phyloP scores from a whole-genome alignment of 2,113 vertebrate species.

The Steatornis caripensis region DNA sequence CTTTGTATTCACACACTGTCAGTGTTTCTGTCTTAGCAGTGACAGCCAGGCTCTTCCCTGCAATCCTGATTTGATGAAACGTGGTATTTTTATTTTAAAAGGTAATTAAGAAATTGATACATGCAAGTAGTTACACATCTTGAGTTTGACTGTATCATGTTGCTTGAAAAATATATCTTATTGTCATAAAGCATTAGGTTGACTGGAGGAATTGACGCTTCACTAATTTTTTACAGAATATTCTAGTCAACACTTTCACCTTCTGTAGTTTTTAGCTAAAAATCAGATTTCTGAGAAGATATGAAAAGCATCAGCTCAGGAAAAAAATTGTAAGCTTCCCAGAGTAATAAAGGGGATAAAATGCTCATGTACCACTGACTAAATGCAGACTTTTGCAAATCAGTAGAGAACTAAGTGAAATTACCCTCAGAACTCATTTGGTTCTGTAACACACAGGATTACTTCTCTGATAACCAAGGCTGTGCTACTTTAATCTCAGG shows the following conservation, averaged over 20 bases:
- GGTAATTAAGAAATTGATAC: not conserved
- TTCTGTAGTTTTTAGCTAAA: not conserved
- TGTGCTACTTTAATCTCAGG: not conserved
- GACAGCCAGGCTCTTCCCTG: not conserved
- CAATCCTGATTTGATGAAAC: not conserved
- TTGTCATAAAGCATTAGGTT: not conserved
- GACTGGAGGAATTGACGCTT: not conserved
- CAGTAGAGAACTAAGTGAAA: not conserved
- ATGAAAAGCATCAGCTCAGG: not conserved
- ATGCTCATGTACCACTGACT: not conserved
- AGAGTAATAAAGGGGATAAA: not conserved
- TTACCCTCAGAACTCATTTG: not conserved
- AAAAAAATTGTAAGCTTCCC: not conserved
- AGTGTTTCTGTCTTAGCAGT: not conserved
- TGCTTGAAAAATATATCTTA: not conserved
- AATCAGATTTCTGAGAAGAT: not conserved
- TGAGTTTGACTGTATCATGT: not conserved
- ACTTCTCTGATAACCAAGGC: not conserved
- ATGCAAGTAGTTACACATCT: not conserved
- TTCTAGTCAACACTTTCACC: not conserved
- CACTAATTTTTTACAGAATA: not conserved
- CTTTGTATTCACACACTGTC: not conserved
- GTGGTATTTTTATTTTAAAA: not conserved
- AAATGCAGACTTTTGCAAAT: not conserved
- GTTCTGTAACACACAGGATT: not conserved